These are phyloP conservation scores for Chironomus tepperi DNA, from an alignment of 1,140 invertebrate genomes.

Conservation along the genomic window DNA sequence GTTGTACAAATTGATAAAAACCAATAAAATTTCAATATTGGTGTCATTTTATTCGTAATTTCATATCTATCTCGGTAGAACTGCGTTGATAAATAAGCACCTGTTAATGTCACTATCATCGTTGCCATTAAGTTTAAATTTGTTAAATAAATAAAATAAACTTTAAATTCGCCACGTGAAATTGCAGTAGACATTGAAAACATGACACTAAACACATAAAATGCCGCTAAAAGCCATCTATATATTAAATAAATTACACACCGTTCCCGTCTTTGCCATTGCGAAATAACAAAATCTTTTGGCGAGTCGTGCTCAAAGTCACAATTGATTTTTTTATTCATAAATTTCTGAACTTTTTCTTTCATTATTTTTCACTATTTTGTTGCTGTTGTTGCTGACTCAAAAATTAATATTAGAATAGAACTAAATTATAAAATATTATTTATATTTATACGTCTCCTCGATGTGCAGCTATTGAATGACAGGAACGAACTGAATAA, in stretches of 20 bases:
- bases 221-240: background rate
- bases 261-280: background rate
- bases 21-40: background rate
- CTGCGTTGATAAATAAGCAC: background rate
- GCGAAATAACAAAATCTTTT: background rate
- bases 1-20: background rate
- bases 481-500: no score
- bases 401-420: no score
- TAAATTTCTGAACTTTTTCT: background rate
- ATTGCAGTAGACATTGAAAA: background rate
- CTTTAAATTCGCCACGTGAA: background rate
- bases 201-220: conserved; percentile 13
- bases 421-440: background rate
- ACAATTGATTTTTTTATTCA: background rate
- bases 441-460: background rate
- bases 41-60: background rate
- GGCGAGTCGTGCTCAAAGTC: background rate
- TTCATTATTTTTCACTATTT: background rate
- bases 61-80: background rate
- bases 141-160: conserved; percentile 18
- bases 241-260: background rate
- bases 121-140: background rate
- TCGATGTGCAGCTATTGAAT: no score
- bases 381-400: no score
- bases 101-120: background rate